Evolutionary conservation across 2,888 invertebrate species (phyloP).

Genomic region (Volucella inanis): DNA sequence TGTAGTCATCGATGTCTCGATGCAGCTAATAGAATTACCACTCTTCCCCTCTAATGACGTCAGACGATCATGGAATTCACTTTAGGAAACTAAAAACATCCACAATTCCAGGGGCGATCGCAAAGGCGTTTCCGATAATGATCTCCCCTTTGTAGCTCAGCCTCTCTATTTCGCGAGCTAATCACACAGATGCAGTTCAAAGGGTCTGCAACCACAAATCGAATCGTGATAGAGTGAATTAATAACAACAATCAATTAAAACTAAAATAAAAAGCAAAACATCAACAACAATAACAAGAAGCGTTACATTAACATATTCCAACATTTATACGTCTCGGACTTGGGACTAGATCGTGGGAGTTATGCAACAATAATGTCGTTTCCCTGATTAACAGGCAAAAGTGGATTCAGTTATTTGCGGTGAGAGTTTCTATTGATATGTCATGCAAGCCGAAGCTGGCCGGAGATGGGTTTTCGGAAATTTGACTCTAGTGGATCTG

Average conservation of each 20-base stretch:
- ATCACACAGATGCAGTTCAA: conserved; percentile 56
- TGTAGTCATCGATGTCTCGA: conserved; percentile 3
- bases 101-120: conserved; percentile 17
- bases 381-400: conserved; percentile 17
- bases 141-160: conserved; percentile 31
- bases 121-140: conserved; percentile 46
- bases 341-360: conserved; percentile 2
- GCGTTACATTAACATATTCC: conserved; percentile 49
- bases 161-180: neutral
- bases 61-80: conserved; percentile 29
- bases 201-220: conserved; percentile 62
- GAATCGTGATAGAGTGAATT: conserved; percentile 59
- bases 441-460: conserved; percentile 58
- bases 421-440: conserved; percentile 30
- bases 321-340: conserved; percentile 21
- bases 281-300: no score
- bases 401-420: conserved; percentile 30
- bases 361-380: conserved; percentile 32
- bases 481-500: conserved; percentile 10
- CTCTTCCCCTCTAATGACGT: neutral
- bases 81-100: conserved; percentile 21
- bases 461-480: conserved; percentile 40
- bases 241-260: conserved; percentile 65
- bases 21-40: conserved; percentile 3
- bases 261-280: conserved; percentile 18